Evolutionary conservation across 2,113 vertebrate species (phyloP).

Genomic region (Emydocephalus ijimae): DNA sequence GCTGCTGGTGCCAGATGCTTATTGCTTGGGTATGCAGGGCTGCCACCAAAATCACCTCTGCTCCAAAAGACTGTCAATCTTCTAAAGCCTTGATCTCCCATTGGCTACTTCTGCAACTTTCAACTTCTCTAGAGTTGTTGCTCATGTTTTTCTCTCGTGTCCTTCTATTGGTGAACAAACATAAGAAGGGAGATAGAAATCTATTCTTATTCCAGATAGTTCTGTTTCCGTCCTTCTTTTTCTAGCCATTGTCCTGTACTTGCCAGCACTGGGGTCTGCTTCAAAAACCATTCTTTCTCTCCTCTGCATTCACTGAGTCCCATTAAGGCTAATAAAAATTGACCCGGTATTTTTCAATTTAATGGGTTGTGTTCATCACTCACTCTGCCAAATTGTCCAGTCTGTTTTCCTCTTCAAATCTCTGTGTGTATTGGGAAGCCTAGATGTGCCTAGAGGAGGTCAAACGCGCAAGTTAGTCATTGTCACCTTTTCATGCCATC

Average conservation of each 20-base stretch:
- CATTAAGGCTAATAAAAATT: background rate
- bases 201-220: background rate
- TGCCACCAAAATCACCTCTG: background rate
- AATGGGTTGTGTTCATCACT: background rate
- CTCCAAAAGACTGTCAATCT: background rate
- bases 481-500: background rate
- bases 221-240: background rate
- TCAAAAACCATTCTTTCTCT: background rate
- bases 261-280: background rate
- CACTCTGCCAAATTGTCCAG: background rate
- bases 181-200: background rate
- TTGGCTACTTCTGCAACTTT: background rate
- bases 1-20: background rate
- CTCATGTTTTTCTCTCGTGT: background rate
- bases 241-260: background rate
- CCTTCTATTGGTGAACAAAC: background rate
- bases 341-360: background rate
- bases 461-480: background rate
- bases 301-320: background rate
- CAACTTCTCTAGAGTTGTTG: background rate
- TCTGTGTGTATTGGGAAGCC: background rate
- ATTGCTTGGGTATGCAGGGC: background rate
- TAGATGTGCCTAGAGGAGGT: background rate
- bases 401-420: background rate
- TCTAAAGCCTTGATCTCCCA: background rate